Conservation (phyloP, 2,888 invertebrate species). For the Tipula lateralis region DNA sequence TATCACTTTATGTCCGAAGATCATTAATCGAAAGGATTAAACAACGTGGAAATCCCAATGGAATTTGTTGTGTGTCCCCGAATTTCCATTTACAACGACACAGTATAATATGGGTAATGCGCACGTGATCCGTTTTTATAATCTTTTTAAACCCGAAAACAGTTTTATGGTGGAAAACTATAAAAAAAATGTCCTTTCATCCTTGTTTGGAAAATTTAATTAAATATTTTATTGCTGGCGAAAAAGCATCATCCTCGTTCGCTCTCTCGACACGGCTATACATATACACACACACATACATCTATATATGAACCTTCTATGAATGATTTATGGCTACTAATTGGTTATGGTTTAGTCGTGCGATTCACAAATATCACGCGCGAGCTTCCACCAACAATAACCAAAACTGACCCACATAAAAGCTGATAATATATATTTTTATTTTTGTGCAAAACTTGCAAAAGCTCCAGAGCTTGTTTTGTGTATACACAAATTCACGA, state of each 20-base stretch:
- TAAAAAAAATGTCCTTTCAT: background rate
- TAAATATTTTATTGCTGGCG: background rate
- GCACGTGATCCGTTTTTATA: background rate
- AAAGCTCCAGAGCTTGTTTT: background rate
- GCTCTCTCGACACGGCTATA: background rate
- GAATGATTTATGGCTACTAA: background rate
- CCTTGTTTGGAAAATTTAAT: background rate
- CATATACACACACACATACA: background rate
- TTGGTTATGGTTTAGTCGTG: background rate
- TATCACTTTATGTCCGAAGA: no score
- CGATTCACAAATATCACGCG: background rate
- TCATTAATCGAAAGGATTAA: no score
- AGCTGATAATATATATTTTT: no score
- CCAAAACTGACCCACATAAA: background rate
- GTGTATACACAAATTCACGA: no score
- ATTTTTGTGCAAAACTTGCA: background rate
- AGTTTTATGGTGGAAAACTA: background rate
- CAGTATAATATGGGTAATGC: no score
- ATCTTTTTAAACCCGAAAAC: background rate
- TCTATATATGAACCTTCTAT: background rate
- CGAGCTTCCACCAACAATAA: background rate
- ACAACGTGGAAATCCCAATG: no score
- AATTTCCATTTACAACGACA: no score
- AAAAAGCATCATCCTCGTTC: no score
- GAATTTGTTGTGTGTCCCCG: no score